Conservation (phyloP, 2,888 invertebrate species). For the Apoda limacodes region DNA sequence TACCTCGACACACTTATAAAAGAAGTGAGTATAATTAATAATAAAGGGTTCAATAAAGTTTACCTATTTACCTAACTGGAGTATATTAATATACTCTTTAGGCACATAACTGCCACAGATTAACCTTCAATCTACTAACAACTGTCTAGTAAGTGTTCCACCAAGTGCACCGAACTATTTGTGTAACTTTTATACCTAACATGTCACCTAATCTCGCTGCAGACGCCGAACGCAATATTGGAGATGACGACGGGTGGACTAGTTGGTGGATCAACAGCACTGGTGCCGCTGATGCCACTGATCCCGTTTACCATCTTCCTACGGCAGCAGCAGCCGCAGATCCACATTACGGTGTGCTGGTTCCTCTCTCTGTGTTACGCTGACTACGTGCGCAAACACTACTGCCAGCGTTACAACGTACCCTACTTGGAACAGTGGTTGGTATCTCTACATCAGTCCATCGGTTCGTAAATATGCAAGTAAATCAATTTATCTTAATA, state of each 20-base stretch:
- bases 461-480: too few species aligned
- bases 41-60: too few species aligned
- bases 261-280: constrained; percentile 38
- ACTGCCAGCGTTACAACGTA: constrained; percentile 52
- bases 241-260: constrained; percentile 57
- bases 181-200: not conserved
- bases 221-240: constrained; percentile 53
- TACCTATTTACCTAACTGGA: too few species aligned
- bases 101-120: too few species aligned
- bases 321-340: constrained; percentile 54
- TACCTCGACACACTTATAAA: constrained; percentile 56
- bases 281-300: constrained; percentile 39
- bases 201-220: constrained; percentile 2
- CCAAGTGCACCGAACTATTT: too few species aligned
- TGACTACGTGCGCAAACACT: constrained; percentile 55
- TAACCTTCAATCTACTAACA: too few species aligned
- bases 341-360: constrained; percentile 64
- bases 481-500: too few species aligned
- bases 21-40: constrained; percentile 47
- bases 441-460: too few species aligned
- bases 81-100: too few species aligned
- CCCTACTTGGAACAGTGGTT: constrained; percentile 62
- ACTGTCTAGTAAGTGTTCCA: too few species aligned
- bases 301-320: constrained; percentile 51
- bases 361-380: constrained; percentile 60